Evolutionary conservation across 2,113 vertebrate genomes (phyloP).

Genomic region (Andinoacara biseriatus): DNA sequence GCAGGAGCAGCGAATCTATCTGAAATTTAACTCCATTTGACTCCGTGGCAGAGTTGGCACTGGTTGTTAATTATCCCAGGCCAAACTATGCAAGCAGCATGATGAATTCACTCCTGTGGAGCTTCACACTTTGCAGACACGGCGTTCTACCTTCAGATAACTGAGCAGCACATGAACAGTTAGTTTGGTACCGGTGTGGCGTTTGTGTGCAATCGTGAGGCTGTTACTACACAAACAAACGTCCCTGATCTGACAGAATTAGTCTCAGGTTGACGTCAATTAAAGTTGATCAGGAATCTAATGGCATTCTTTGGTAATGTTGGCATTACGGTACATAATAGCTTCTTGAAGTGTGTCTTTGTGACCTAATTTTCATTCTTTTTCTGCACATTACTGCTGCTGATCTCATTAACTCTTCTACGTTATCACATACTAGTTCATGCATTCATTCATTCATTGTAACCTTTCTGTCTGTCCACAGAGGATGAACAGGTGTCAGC

Average conservation of each 20-base stretch:
- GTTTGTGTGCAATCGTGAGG: neutral
- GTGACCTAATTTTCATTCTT: neutral
- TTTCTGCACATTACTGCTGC: neutral
- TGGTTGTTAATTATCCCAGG: neutral
- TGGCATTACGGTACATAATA: neutral
- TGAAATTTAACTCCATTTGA: neutral
- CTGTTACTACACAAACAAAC: neutral
- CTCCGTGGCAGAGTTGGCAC: neutral
- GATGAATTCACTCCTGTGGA: neutral
- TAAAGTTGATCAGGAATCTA: accelerated
- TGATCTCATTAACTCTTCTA: slow-evolving; percentile 1
- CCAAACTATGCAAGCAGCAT: neutral
- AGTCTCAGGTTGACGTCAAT: neutral
- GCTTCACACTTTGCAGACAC: accelerated
- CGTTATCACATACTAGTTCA: neutral
- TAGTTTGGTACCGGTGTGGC: neutral
- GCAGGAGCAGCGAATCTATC: neutral
- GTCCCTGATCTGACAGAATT: neutral
- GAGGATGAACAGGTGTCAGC: slow-evolving; percentile 98
- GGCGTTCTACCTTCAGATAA: neutral
- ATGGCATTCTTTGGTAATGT: neutral
- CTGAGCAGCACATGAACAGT: neutral
- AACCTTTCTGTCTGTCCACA: slow-evolving; percentile 60
- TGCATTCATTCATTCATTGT: neutral
- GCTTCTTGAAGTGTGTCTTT: neutral